Evolutionary conservation across 2,888 invertebrate species (phyloP).

Genomic region (Anticlea derivata): DNA sequence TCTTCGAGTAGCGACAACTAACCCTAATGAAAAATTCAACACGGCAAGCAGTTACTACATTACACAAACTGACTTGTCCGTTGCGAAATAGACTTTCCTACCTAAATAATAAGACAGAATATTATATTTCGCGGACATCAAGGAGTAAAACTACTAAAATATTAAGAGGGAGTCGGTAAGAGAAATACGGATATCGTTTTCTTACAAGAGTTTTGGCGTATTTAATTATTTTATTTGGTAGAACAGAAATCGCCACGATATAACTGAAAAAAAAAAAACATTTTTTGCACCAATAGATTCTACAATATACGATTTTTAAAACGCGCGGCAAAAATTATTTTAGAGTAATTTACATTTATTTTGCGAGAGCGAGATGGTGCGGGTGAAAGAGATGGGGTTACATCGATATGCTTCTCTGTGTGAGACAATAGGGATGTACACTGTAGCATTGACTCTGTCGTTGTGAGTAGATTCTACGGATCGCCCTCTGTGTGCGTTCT

Average conservation of each 20-base stretch:
- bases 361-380: slow-evolving; percentile 38
- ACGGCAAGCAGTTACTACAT: slow-evolving; percentile 66
- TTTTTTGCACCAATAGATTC: no score
- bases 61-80: slow-evolving; percentile 49
- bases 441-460: slow-evolving; percentile 32
- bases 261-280: slow-evolving; percentile 27
- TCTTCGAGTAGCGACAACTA: slow-evolving; percentile 41
- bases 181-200: slow-evolving; percentile 59
- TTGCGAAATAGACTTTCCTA: slow-evolving; percentile 45
- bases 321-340: not conserved
- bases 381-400: slow-evolving; percentile 36
- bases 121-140: slow-evolving; percentile 38
- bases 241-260: slow-evolving; percentile 15
- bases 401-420: slow-evolving; percentile 49
- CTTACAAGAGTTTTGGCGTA: slow-evolving; percentile 42
- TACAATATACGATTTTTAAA: no score
- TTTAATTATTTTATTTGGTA: slow-evolving; percentile 44
- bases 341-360: slow-evolving; percentile 42
- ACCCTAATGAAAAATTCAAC: slow-evolving; percentile 64
- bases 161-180: slow-evolving; percentile 59
- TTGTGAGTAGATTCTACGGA: slow-evolving; percentile 27
- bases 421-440: slow-evolving; percentile 47
- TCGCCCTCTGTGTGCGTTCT: slow-evolving; percentile 50
- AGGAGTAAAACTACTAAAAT: slow-evolving; percentile 66
- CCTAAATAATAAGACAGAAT: slow-evolving; percentile 40